These are phyloP conservation scores for Aphelenchoides avenae DNA, from an alignment of 1,140 invertebrate species.

Conservation along the genomic window DNA sequence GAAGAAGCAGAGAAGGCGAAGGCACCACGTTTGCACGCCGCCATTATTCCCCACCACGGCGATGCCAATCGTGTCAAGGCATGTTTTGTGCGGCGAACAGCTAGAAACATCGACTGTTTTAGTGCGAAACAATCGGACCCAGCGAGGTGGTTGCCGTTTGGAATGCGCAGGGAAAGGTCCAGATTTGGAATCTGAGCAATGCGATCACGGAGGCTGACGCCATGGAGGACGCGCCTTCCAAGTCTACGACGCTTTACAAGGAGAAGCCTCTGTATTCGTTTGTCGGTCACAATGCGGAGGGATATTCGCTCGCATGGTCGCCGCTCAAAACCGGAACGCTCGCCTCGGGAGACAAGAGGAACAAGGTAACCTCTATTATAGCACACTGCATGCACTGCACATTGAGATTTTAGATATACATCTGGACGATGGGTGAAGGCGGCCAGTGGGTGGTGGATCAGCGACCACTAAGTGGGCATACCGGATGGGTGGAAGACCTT, in stretches of 20 bases:
- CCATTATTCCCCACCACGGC: slow-evolving; percentile 42
- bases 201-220: slow-evolving; percentile 14
- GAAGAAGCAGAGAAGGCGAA: slow-evolving; percentile 37
- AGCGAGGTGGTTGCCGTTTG: slow-evolving; percentile 38
- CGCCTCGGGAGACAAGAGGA: slow-evolving; percentile 54
- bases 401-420: slow-evolving; percentile 71
- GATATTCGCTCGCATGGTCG: slow-evolving; percentile 91
- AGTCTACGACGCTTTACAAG: slow-evolving; percentile 14
- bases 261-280: slow-evolving; percentile 77
- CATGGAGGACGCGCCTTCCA: slow-evolving; percentile 2
- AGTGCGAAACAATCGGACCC: slow-evolving; percentile 33
- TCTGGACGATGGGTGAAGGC: slow-evolving; percentile 76
- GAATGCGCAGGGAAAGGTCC: slow-evolving; percentile 45
- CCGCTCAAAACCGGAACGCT: slow-evolving; percentile 69
- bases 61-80: slow-evolving; percentile 47
- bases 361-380: not conserved
- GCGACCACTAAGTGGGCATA: slow-evolving; percentile 78
- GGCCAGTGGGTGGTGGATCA: slow-evolving; percentile 82
- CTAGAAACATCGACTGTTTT: slow-evolving; percentile 3
- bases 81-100: not conserved
- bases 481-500: slow-evolving; percentile 89
- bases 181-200: slow-evolving; percentile 38
- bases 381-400: slow-evolving; percentile 2
- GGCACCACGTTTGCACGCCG: slow-evolving; percentile 31
- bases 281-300: slow-evolving; percentile 82